phyloP scores from a whole-genome alignment of 2,113 vertebrate genomes.

The Cyprinus carpio region DNA sequence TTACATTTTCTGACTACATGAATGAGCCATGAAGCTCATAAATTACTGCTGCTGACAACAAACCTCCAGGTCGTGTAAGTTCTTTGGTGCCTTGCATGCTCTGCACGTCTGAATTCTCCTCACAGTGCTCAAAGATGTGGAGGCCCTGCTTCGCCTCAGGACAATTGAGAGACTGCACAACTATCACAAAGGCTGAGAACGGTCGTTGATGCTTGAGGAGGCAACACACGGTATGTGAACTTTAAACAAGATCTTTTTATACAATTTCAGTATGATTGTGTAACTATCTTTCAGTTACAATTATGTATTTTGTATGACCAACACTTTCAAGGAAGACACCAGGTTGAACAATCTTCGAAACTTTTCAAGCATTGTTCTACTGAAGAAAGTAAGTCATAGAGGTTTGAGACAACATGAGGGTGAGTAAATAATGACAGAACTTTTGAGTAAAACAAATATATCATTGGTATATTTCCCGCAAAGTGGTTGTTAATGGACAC shows the following conservation, averaged over 20 bases:
- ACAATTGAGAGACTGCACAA: constrained; percentile 25
- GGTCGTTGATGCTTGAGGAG: not conserved
- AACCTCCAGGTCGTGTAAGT: not conserved
- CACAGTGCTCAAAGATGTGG: constrained; percentile 36
- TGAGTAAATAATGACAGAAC: not conserved
- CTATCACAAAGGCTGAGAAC: not conserved
- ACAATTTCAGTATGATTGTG: not conserved
- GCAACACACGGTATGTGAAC: constrained; percentile 4
- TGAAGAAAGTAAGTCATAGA: not conserved
- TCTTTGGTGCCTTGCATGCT: constrained; percentile 36
- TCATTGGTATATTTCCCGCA: not conserved
- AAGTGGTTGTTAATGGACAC: not conserved
- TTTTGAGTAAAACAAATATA: not conserved
- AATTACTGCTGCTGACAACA: not conserved
- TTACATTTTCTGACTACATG: not conserved
- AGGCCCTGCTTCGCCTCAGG: constrained; percentile 26
- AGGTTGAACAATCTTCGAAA: not conserved
- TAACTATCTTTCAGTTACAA: not conserved
- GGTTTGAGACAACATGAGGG: not conserved
- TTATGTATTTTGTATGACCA: not conserved
- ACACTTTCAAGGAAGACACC: not conserved
- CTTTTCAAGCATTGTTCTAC: not conserved
- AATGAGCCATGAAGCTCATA: not conserved
- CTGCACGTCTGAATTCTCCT: constrained; percentile 13
- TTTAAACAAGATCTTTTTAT: not conserved